Evolutionary conservation across 2,888 invertebrate genomes (phyloP), one percentile per base, ranked within the genome.

Genomic region (Digitonthophagus gazella): DNA sequence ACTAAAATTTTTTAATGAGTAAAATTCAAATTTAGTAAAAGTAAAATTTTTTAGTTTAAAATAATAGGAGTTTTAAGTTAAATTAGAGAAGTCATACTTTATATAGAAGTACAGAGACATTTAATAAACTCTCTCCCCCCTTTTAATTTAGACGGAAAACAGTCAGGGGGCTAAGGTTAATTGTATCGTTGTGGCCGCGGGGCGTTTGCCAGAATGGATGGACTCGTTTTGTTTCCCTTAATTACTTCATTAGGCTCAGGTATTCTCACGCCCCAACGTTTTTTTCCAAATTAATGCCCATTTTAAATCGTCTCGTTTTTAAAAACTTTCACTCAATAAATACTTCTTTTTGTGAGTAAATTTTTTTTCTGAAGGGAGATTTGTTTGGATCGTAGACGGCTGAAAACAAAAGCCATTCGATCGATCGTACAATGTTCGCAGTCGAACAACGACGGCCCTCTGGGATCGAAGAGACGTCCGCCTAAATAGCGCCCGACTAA

Each of bases 401-500:
- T n/a, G n/a, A n/a, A 16, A 19, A 66, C 66, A 66, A 66, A 66
- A 55, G 55, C 15, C n/a, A 55, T 56, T 56, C 56, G 15, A n/a
- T n/a, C 55, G 15, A 20, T 55, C 19, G 66, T 55, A 15, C 57
- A 44, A 55, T 55, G 56, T 57, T 66, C 14, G 56, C 19, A n/a
- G 57, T 19, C 2, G 55, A 66, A 57, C 16, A 57, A 66, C 54
- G 19, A 15, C 18, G 57, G 28, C 57, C n/a, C n/a, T n/a, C n/a
- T n/a, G n/a, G n/a, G n/a, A n/a, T 66, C 57, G 54, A 66, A 66
- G 55, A 57, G 54, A 66, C 66, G 55, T 66, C 66, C 66, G 14
- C n/a, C n/a, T n/a, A n/a, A n/a, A n/a, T 15, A 56, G 66, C 14
- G 57, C 56, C 16, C 16, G 57, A 16, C 15, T 20, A 55, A 64